phyloP scores from a whole-genome alignment of 2,888 invertebrate genomes.

The Pseudoips prasinana region DNA sequence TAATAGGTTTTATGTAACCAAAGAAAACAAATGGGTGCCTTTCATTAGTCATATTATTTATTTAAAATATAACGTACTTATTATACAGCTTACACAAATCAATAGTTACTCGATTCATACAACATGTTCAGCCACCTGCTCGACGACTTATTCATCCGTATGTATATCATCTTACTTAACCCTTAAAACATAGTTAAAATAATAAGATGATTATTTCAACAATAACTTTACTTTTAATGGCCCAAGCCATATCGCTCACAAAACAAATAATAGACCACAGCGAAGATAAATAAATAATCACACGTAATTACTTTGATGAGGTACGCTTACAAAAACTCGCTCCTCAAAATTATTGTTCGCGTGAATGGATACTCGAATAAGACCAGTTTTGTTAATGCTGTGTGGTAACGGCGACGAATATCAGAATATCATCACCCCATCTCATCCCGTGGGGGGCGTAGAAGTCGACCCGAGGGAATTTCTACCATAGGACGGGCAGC shows the following conservation, averaged over 20 bases:
- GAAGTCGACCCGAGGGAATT: too few species aligned
- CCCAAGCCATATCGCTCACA: slow-evolving; percentile 23
- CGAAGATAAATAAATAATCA: slow-evolving; percentile 11
- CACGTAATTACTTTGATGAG: slow-evolving; percentile 22
- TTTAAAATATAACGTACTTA: too few species aligned
- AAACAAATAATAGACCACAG: slow-evolving; percentile 28
- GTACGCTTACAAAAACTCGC: slow-evolving; percentile 7
- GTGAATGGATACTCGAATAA: slow-evolving; percentile 9
- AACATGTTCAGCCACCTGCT: slow-evolving; percentile 3
- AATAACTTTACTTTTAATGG: slow-evolving; percentile 36
- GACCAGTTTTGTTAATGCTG: too few species aligned
- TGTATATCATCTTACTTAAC: slow-evolving; percentile 25
- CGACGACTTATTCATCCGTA: slow-evolving; percentile 13
- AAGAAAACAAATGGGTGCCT: too few species aligned
- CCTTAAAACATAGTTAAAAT: slow-evolving; percentile 36
- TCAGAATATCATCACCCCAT: too few species aligned
- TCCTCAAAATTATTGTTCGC: slow-evolving; percentile 15
- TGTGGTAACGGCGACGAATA: too few species aligned
- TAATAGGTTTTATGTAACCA: too few species aligned
- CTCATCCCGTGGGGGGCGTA: too few species aligned
- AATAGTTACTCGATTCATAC: too few species aligned
- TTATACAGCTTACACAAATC: too few species aligned
- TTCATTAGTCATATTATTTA: too few species aligned
- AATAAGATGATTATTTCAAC: slow-evolving; percentile 47
- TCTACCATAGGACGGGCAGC: too few species aligned